phyloP scores from a whole-genome alignment of 53 echinoderm and acorn worm genomes.

The Temnopleurus reevesii region DNA sequence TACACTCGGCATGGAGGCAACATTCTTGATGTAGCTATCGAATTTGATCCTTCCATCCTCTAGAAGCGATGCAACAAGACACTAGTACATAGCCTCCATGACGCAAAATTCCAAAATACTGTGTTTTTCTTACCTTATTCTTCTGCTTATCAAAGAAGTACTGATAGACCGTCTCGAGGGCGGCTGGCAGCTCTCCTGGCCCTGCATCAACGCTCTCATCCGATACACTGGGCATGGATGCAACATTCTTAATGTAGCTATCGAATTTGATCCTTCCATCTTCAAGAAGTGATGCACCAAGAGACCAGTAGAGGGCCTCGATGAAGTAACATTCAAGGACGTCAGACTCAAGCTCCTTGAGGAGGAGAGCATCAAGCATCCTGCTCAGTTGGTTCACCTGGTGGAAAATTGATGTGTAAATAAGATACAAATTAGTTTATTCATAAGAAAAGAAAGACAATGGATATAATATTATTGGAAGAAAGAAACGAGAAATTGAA shows the following conservation, averaged over 20 bases:
- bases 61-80: constrained; percentile 78
- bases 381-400: constrained; percentile 89
- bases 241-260: constrained; percentile 75
- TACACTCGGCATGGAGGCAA: constrained; percentile 75
- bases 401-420: too few relatives aligned
- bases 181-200: constrained; percentile 89
- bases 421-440: too few relatives aligned
- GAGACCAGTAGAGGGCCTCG: constrained; percentile 94
- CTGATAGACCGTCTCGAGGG: constrained; percentile 83
- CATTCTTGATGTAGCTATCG: constrained; percentile 78
- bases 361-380: constrained; percentile 90
- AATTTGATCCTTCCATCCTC: constrained; percentile 88
- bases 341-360: constrained; percentile 78
- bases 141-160: constrained; percentile 90
- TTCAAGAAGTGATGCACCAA: constrained; percentile 88
- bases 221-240: constrained; percentile 72
- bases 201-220: constrained; percentile 81
- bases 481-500: too few relatives aligned
- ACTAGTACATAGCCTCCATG: constrained; percentile 82
- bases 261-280: constrained; percentile 94
- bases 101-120: neutral
- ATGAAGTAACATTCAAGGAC: constrained; percentile 89
- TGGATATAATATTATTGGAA: too few relatives aligned
- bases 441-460: too few relatives aligned
- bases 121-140: constrained; percentile 65